These are phyloP conservation scores for Sebastes schlegelii DNA, from an alignment of 2,113 vertebrate species.

Conservation along the genomic window DNA sequence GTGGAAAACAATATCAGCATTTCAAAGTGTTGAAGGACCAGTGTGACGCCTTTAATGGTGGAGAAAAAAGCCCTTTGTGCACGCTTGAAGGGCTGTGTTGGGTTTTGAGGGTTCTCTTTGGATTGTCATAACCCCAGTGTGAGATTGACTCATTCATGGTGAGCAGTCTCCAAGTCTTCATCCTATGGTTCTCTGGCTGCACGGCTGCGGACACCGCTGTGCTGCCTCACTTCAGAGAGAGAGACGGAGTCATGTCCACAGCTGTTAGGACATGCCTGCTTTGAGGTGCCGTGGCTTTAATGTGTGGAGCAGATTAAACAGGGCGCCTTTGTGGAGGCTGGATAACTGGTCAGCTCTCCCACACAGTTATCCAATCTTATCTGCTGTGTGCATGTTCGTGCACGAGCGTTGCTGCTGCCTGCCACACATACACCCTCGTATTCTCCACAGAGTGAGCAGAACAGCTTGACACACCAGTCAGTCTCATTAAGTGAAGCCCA, in stretches of 20 bases:
- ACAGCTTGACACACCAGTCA: conserved; percentile 55
- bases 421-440: conserved; percentile 10
- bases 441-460: conserved; percentile 43
- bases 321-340: conserved; percentile 56
- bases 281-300: conserved; percentile 74
- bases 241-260: conserved; percentile 66
- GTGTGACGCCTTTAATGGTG: conserved; percentile 72
- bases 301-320: conserved; percentile 74
- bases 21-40: conserved; percentile 75
- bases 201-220: conserved; percentile 53
- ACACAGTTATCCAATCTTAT: conserved; percentile 50
- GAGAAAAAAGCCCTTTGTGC: conserved; percentile 76
- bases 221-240: conserved; percentile 61
- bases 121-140: conserved; percentile 74
- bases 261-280: conserved; percentile 75
- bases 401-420: not conserved
- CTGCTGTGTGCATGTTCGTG: conserved; percentile 33
- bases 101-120: conserved; percentile 60
- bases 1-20: conserved; percentile 76
- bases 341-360: conserved; percentile 66
- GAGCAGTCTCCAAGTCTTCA: conserved; percentile 60
- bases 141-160: conserved; percentile 73
- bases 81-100: conserved; percentile 53
- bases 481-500: conserved; percentile 68
- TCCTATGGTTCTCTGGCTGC: conserved; percentile 37